Base-by-base conservation (phyloP, 2,113 vertebrate genomes). In the Saimiri boliviensis region DNA sequence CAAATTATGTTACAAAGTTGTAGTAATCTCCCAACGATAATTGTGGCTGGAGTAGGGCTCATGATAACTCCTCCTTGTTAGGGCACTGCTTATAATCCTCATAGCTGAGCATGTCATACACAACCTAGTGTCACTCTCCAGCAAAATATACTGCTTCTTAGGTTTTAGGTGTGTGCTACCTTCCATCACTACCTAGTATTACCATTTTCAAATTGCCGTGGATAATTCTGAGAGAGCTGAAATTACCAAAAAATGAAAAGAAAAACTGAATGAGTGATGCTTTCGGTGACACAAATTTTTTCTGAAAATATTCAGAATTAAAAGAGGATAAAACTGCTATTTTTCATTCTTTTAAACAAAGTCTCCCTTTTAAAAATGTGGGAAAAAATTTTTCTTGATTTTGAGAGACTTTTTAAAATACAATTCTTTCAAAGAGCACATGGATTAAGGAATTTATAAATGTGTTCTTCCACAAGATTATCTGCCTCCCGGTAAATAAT, bases 371-470 rank as follows among this genome's bases (percentile, higher is more conserved):
- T 9, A 83, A 71, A 89, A 76, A 52, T 66, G 3, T 60, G 30
- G n/a, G 21, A 45, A 27, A 70, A 77, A 66, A 89, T 93, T 20
- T 56, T 83, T 93, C 71, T 76, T 95, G 52, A 89, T 87, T 96
- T 89, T 92, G 52, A 74, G 86, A 81, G 66, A 73, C 16, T 42
- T 5, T 42, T 42, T n/a, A n/a, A n/a, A 42, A 12, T 52, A 8
- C 87, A 77, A 71, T 74, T 89, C 12, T 88, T 76, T 63, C 11
- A 56, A 76, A 84, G 4, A 95, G 49, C 27, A 21, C 74, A 73
- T 30, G 32, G 89, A 84, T 86, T 93, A 80, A 86, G 42, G 66
- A 56, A 76, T 71, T 91, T 89, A 79, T 82, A 8, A 85, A 86
- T 2, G 54, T 19, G 3, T 81, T 89, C 30, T 94, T 71, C 17